phyloP scores from a whole-genome alignment of 2,113 vertebrate species.

The Sminthopsis crassicaudata region DNA sequence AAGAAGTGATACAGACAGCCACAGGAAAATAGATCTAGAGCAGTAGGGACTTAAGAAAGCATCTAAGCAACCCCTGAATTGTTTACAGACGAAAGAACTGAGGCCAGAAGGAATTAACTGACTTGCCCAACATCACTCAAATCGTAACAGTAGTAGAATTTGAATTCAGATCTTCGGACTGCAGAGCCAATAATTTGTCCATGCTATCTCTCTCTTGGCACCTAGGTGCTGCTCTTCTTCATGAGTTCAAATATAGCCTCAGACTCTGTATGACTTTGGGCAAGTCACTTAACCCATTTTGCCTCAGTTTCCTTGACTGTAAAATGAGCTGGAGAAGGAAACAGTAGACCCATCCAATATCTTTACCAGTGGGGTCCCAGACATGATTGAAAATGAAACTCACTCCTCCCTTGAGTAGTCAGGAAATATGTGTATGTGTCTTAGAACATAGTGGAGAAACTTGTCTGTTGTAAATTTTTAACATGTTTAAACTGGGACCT shows the following conservation, averaged over 20 bases:
- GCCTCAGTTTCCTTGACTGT: no score
- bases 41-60: neutral
- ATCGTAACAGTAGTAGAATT: neutral
- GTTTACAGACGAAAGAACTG: neutral
- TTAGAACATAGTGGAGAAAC: neutral
- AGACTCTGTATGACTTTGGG: no score
- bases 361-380: no score
- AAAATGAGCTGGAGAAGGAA: no score
- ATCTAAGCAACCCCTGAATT: neutral
- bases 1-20: neutral
- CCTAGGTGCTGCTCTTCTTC: no score
- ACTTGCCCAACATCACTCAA: neutral
- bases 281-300: no score
- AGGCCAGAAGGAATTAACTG: neutral
- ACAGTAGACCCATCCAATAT: no score
- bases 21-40: neutral
- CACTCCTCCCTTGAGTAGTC: neutral
- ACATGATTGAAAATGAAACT: no score
- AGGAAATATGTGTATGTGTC: neutral
- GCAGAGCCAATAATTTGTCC: neutral
- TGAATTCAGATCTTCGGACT: neutral
- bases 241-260: no score
- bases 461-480: neutral
- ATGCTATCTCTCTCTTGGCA: neutral
- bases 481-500: neutral